Percentiles rank a stretch among this genome's conserved stretches.
Conservation (phyloP, 2,113 vertebrate species). For the Synchiropus splendidus region DNA sequence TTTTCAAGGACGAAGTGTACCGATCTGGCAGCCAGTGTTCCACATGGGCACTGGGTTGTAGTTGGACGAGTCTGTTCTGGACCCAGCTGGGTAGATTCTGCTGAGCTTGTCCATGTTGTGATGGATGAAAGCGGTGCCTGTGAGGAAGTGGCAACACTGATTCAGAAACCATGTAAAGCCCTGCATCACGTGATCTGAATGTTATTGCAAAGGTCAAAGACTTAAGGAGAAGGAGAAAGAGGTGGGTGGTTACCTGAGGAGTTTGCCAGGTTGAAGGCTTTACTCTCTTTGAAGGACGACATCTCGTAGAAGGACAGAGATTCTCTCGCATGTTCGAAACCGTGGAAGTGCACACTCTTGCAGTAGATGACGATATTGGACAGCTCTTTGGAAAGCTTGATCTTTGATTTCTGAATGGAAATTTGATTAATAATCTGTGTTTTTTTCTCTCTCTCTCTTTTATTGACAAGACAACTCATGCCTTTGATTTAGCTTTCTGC, state of each 20-base stretch:
- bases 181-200: too few relatives aligned
- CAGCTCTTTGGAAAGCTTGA: slow-evolving; percentile 82
- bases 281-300: slow-evolving; percentile 82
- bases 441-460: slow-evolving; percentile 1
- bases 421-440: not conserved
- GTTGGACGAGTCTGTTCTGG: slow-evolving; percentile 92
- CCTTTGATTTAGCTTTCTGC: slow-evolving; percentile 57
- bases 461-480: slow-evolving; percentile 10
- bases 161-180: too few relatives aligned
- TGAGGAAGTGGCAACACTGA: not conserved
- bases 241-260: slow-evolving; percentile 67
- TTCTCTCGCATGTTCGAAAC: slow-evolving; percentile 68
- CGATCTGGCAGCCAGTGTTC: slow-evolving; percentile 91
- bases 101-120: slow-evolving; percentile 85
- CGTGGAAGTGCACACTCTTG: slow-evolving; percentile 87
- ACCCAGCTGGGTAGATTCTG: slow-evolving; percentile 85
- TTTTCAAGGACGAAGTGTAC: slow-evolving; percentile 42
- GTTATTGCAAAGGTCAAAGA: too few relatives aligned
- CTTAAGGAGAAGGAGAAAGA: too few relatives aligned
- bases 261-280: slow-evolving; percentile 75
- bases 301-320: slow-evolving; percentile 83
- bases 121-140: slow-evolving; percentile 72
- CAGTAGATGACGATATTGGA: slow-evolving; percentile 89
- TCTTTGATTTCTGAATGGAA: slow-evolving; percentile 70
- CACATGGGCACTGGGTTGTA: slow-evolving; percentile 85